phyloP scores from a whole-genome alignment of 2,888 invertebrate species.

The Frankliniella intonsa region DNA sequence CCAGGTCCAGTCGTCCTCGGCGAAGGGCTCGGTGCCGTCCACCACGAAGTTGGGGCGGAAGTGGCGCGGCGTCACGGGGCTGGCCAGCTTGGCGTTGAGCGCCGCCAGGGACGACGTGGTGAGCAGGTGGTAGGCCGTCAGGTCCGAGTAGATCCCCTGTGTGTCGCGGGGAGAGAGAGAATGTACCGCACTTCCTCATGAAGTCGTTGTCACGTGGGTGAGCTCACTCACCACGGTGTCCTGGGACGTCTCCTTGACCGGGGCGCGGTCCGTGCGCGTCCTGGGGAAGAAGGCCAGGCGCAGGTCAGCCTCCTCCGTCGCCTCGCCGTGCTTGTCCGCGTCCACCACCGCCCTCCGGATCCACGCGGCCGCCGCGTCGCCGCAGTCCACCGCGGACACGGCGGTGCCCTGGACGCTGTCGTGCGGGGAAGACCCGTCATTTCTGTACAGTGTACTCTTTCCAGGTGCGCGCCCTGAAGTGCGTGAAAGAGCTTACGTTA shows the following conservation, averaged over 20 bases:
- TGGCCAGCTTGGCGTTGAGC: slow-evolving; percentile 55
- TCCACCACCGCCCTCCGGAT: slow-evolving; percentile 52
- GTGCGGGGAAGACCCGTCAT: not conserved
- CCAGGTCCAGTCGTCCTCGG: slow-evolving; percentile 68
- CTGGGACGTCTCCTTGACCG: slow-evolving; percentile 38
- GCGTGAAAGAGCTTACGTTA: not conserved
- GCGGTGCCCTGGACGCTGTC: not conserved
- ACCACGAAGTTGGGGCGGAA: slow-evolving; percentile 70
- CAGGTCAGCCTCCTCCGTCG: slow-evolving; percentile 38
- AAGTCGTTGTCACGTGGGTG: too few relatives aligned
- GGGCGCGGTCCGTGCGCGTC: not conserved
- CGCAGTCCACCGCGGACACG: slow-evolving; percentile 61
- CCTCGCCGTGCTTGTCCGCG: not conserved
- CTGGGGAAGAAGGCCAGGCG: slow-evolving; percentile 28
- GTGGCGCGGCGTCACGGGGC: slow-evolving; percentile 50
- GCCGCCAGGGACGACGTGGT: slow-evolving; percentile 63
- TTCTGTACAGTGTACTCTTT: not conserved
- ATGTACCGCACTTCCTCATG: too few relatives aligned
- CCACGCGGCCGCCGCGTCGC: slow-evolving; percentile 68
- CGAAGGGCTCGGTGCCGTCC: slow-evolving; percentile 54
- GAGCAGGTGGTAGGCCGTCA: slow-evolving; percentile 62
- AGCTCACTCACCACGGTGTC: slow-evolving; percentile 27
- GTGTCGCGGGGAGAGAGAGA: not conserved
- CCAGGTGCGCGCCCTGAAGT: not conserved
- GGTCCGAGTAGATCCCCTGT: slow-evolving; percentile 63